Conservation (phyloP, 2,113 vertebrate genomes). For the Melanerpes aurifrons region DNA sequence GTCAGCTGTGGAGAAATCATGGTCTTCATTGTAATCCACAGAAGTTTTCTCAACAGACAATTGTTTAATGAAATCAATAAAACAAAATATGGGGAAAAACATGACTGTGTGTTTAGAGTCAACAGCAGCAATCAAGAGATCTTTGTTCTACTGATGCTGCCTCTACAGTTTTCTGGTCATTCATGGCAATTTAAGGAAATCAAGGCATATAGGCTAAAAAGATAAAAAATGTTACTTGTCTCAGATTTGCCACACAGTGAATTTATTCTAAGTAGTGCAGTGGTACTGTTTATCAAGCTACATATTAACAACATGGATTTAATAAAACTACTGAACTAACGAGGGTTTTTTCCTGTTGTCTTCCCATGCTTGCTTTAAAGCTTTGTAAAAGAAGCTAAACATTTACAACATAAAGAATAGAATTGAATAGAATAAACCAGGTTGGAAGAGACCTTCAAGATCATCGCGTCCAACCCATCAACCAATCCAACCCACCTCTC, state of each 20-base stretch:
- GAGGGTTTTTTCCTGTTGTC: neutral
- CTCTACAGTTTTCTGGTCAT: neutral
- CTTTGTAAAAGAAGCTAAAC: neutral
- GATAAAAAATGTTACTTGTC: neutral
- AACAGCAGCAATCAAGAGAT: neutral
- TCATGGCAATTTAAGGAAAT: neutral
- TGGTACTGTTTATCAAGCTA: neutral
- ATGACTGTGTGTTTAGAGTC: fast-evolving
- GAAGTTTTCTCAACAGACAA: neutral
- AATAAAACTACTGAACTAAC: neutral
- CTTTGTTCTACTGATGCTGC: neutral
- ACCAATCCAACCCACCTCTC: too few relatives aligned
- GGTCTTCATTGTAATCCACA: neutral
- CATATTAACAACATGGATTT: neutral
- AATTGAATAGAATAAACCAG: too few relatives aligned
- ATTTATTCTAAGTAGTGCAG: neutral
- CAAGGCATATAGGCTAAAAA: neutral
- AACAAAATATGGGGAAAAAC: neutral
- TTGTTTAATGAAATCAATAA: neutral
- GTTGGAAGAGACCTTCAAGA: too few relatives aligned
- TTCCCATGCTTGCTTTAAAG: neutral
- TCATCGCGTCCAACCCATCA: too few relatives aligned
- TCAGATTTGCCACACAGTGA: neutral
- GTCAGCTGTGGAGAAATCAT: neutral
- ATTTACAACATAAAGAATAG: too few relatives aligned